Evolutionary conservation across 2,797 vertebrate species (phyloP).

Genomic region (Lithobates pipiens): DNA sequence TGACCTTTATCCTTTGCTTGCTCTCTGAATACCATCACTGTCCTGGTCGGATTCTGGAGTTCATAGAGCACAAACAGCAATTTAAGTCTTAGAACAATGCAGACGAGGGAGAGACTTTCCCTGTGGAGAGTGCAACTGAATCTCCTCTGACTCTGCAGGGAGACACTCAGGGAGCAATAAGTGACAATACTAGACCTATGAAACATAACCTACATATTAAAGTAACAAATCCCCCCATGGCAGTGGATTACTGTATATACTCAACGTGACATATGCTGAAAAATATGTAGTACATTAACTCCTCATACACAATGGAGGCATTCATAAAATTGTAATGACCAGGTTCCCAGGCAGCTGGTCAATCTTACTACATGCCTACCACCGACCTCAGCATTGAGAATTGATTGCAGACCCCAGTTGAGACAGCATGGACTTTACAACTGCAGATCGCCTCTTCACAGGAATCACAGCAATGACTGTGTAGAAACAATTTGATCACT

Average conservation of each 20-base stretch:
- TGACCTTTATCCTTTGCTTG: conserved; percentile 61
- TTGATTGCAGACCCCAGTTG: too few relatives aligned
- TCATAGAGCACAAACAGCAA: conserved; percentile 36
- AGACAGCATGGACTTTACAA: too few relatives aligned
- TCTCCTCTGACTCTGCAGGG: not conserved
- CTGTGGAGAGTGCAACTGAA: conserved; percentile 26
- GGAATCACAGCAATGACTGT: not conserved
- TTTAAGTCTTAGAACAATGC: conserved; percentile 52
- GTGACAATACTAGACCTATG: conserved; percentile 1
- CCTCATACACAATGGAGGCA: not conserved
- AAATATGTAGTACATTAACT: not conserved
- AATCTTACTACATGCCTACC: not conserved
- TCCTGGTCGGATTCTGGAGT: conserved; percentile 39
- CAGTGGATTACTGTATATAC: not conserved
- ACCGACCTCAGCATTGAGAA: not conserved
- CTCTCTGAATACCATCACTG: conserved; percentile 59
- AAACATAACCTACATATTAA: not conserved
- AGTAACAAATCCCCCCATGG: not conserved
- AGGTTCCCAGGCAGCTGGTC: not conserved
- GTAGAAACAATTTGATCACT: not conserved
- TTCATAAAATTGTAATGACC: not conserved
- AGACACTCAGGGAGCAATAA: conserved; percentile 12
- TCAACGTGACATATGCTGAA: not conserved
- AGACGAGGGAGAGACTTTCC: conserved; percentile 28
- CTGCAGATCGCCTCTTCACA: too few relatives aligned